Conservation (phyloP, 2,888 invertebrate species). For the Augiades crinisus region DNA sequence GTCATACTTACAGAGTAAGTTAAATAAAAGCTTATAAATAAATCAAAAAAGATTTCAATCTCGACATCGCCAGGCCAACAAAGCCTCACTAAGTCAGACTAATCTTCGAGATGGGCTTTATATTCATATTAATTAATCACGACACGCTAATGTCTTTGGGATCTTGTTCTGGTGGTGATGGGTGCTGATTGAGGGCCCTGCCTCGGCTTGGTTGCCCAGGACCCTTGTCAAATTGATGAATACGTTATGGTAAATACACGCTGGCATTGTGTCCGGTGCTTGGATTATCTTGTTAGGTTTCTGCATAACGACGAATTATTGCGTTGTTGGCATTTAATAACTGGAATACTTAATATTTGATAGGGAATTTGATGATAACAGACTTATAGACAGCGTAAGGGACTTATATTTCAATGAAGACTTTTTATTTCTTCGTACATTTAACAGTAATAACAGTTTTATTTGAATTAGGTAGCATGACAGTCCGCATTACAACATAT, state of each 20-base stretch:
- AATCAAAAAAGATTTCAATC: background rate
- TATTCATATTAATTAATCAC: slow-evolving; percentile 27
- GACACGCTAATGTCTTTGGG: slow-evolving; percentile 17
- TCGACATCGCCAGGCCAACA: background rate
- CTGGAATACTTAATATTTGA: background rate
- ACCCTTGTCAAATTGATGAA: slow-evolving; percentile 54
- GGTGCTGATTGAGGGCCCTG: slow-evolving; percentile 29
- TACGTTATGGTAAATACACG: slow-evolving; percentile 28
- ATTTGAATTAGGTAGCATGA: too few species aligned
- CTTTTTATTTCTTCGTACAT: too few species aligned
- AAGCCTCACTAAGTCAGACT: slow-evolving; percentile 3
- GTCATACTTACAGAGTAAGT: too few species aligned
- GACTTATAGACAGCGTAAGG: too few species aligned
- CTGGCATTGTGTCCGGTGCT: slow-evolving; percentile 1
- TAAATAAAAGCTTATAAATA: too few species aligned
- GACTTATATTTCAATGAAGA: too few species aligned
- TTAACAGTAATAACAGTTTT: too few species aligned
- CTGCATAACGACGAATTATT: background rate
- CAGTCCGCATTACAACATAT: too few species aligned
- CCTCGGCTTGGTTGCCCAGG: slow-evolving; percentile 12
- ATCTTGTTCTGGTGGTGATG: slow-evolving; percentile 31
- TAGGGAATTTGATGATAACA: too few species aligned
- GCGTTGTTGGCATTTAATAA: background rate
- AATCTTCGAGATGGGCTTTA: slow-evolving; percentile 7
- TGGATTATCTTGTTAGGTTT: slow-evolving; percentile 14